Evolutionary conservation across 2,797 vertebrate genomes (phyloP), one percentile per base, ranked within the genome.

Genomic region (Numenius phaeopus): DNA sequence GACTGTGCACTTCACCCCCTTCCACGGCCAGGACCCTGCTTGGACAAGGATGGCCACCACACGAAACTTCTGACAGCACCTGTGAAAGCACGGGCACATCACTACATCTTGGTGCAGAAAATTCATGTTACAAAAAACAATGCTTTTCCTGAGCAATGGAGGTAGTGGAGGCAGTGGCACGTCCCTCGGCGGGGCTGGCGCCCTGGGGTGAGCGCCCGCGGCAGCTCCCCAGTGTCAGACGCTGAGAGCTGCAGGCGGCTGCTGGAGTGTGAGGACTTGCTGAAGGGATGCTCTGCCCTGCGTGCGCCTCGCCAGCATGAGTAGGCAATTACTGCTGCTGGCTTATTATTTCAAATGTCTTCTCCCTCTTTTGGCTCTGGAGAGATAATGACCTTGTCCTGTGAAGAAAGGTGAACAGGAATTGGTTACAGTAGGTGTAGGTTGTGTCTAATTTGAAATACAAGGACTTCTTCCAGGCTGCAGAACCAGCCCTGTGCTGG

Each of bases 301-400:
- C 5, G 0, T 3, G 2, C 2, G 5, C n/a, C 39, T 42, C 1
- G 1, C 0, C 1, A 50, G 55, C 1, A 0, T 19, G 15, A 52
- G 23, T 2, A 11, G 50, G 34, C 32, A 34, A 3, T 21, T 30
- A 5, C 26, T 50, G 49, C 50, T 52, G 40, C 54, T 44, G 62
- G 22, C 57, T 58, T 13, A 1, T 27, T 4, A 6, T n/a, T 47
- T 88, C 90, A 91, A 17, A 50, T 11, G 10, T 82, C 69, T 10
- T 62, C 39, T 26, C 9, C 8, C 4, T 77, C 75, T 4, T 29
- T 49, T 8, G 90, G 57, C 29, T 52, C 18, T 14, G 49, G 32
- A 7, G 91, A 17, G 29, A 97, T 64, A 22, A 69, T 90, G 66
- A 96, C 75, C 44, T 78, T 93, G 91, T 97, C 94, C 97, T 97